Base-by-base conservation (phyloP, 2,797 vertebrate species). In the Alca torda region DNA sequence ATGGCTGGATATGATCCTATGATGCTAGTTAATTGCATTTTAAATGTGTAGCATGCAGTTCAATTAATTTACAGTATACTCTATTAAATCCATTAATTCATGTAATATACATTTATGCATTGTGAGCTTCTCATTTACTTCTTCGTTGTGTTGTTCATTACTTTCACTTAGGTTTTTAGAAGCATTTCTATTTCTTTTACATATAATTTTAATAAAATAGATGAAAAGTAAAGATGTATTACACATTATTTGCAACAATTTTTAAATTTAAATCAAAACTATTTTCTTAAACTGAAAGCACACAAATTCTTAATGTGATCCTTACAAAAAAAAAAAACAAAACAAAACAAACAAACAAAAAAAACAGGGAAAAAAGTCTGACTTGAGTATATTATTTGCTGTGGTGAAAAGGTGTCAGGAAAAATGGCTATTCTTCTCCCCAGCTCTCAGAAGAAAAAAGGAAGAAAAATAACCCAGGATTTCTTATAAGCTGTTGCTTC, bases 1-100 rank as follows among this genome's bases (percentile, higher is more conserved):
- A 76, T 89, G 67, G 84, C 79, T 96, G 82, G 69, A 78, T 92
- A 93, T 84, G 83, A 86, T 51, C 68, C 57, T 92, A 51, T 19
- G 16, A 45, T 81, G 70, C 43, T 81, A 89, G 60, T 39, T 69
- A 94, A 84, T 64, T 75, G 72, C 41, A 96, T 84, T 97, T 84
- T 82, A 67, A 63, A 88, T 78, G 28, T 48, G 19, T 48, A 90
- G 57, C 94, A 83, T 59, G 43, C 24, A 59, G 10, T 84, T 91
- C 7, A 30, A 63, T 51, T 89, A 89, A 78, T 90, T 95, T 90
- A 85, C 18, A 93, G 63, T 67, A 63, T 13, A 86, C 16, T 57
- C 37, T 70, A 90, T 51, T 28, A 72, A 41, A 86, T 70, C 72
- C n/a, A 33, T 95, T 91, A 91, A 79, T 82, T 85, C 84, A 68